A percentile compares a stretch with the other conserved stretches of the same genome.
Evolutionary conservation across 2,113 vertebrate species (phyloP).

Genomic region (Cephalopholis sonnerati): DNA sequence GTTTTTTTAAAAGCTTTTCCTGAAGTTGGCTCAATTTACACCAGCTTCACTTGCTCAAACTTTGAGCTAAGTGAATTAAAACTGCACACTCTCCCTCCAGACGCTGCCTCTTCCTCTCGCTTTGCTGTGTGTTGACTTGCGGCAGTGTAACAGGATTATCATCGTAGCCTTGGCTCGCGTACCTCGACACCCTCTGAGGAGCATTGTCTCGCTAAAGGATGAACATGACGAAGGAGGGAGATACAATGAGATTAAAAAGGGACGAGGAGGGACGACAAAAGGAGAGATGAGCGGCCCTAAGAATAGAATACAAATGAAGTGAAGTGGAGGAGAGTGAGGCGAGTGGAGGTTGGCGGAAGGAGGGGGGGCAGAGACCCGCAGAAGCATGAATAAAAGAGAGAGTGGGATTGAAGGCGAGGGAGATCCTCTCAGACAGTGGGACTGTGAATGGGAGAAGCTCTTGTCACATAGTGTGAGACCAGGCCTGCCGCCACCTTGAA

Average conservation of each 20-base stretch:
- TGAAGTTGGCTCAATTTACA: constrained; percentile 38
- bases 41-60: constrained; percentile 47
- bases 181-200: constrained; percentile 58
- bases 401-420: constrained; percentile 71
- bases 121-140: constrained; percentile 35
- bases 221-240: constrained; percentile 47
- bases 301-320: constrained; percentile 74
- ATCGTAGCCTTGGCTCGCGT: constrained; percentile 31
- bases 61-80: constrained; percentile 58
- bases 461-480: constrained; percentile 70
- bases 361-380: constrained; percentile 33
- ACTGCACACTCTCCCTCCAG: constrained; percentile 28
- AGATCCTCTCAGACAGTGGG: constrained; percentile 71
- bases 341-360: not conserved
- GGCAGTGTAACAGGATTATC: constrained; percentile 68
- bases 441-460: constrained; percentile 62
- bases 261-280: constrained; percentile 61
- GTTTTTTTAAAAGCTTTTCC: constrained; percentile 34
- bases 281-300: constrained; percentile 68
- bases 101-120: not conserved
- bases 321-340: constrained; percentile 47
- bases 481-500: constrained; percentile 61
- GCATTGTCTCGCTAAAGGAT: constrained; percentile 53
- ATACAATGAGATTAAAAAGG: constrained; percentile 74
- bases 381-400: constrained; percentile 77